Evolutionary conservation across 2,888 invertebrate species (phyloP).

Genomic region (Ryuthela nishihirai): DNA sequence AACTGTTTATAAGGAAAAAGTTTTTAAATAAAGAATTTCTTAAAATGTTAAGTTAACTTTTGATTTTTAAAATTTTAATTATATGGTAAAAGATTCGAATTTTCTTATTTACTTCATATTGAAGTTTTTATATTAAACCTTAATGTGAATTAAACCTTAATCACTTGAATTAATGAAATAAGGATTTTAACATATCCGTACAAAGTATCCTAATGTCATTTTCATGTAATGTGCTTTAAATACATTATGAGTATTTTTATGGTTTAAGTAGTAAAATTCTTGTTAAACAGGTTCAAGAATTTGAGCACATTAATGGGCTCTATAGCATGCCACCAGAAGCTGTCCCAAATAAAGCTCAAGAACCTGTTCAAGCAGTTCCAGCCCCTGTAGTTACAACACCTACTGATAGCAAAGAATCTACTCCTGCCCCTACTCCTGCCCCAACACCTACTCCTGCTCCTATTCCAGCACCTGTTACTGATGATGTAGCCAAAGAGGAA

Average conservation of each 20-base stretch:
- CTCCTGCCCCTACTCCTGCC: constrained; percentile 37
- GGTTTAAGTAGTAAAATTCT: not conserved
- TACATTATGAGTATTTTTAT: not conserved
- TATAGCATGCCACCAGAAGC: constrained; percentile 80
- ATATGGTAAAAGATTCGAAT: too few relatives aligned
- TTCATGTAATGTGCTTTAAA: not conserved
- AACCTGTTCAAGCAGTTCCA: constrained; percentile 9
- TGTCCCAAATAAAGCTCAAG: constrained; percentile 34
- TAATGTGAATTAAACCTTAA: too few relatives aligned
- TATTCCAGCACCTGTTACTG: constrained; percentile 13
- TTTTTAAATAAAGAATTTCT: too few relatives aligned
- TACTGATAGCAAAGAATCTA: constrained; percentile 40
- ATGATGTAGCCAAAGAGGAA: constrained; percentile 22
- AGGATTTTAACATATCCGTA: too few relatives aligned
- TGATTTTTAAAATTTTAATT: too few relatives aligned
- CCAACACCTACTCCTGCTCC: constrained; percentile 36
- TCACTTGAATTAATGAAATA: too few relatives aligned
- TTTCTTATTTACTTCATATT: too few relatives aligned
- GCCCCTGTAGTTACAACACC: constrained; percentile 31
- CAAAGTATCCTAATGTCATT: too few relatives aligned
- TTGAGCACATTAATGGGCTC: constrained; percentile 96
- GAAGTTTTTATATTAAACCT: too few relatives aligned
- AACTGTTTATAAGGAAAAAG: too few relatives aligned
- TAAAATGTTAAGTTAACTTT: too few relatives aligned
- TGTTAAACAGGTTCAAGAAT: constrained; percentile 79